phyloP scores from a whole-genome alignment of 2,113 vertebrate genomes.

The Lamprotornis superbus region DNA sequence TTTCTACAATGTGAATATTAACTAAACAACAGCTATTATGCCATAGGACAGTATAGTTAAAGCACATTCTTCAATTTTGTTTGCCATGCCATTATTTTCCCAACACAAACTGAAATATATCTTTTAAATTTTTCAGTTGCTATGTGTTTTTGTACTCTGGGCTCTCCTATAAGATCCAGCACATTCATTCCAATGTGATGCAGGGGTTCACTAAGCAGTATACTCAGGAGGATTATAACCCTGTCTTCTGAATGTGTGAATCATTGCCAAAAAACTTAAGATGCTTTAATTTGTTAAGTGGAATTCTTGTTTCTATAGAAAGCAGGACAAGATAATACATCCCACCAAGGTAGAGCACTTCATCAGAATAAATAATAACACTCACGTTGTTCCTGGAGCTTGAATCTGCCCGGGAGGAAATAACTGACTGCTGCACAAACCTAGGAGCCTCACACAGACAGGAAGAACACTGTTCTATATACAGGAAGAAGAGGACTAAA shows the following conservation, averaged over 20 bases:
- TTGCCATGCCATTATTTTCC: not conserved
- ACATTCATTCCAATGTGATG: not conserved
- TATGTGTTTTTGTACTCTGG: not conserved
- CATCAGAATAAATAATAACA: not conserved
- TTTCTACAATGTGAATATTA: not conserved
- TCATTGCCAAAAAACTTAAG: not conserved
- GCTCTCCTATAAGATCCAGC: not conserved
- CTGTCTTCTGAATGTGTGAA: not conserved
- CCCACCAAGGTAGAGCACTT: not conserved
- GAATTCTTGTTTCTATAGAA: not conserved
- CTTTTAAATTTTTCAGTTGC: not conserved
- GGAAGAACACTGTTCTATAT: not conserved
- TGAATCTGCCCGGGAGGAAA: not conserved
- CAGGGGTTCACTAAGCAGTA: not conserved
- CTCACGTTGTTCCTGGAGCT: not conserved
- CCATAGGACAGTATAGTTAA: not conserved
- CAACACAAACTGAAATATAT: not conserved
- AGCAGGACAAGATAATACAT: not conserved
- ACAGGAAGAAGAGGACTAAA: not conserved
- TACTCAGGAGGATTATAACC: not conserved
- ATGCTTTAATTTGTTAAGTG: not conserved
- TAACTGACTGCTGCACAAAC: not conserved
- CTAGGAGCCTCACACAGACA: not conserved
- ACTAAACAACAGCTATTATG: not conserved
- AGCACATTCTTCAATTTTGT: not conserved